Percentiles rank a stretch among this genome's conserved stretches.
These are phyloP conservation scores for Dicentrarchus labrax DNA, from an alignment of 2,113 vertebrate species.

Conservation along the genomic window DNA sequence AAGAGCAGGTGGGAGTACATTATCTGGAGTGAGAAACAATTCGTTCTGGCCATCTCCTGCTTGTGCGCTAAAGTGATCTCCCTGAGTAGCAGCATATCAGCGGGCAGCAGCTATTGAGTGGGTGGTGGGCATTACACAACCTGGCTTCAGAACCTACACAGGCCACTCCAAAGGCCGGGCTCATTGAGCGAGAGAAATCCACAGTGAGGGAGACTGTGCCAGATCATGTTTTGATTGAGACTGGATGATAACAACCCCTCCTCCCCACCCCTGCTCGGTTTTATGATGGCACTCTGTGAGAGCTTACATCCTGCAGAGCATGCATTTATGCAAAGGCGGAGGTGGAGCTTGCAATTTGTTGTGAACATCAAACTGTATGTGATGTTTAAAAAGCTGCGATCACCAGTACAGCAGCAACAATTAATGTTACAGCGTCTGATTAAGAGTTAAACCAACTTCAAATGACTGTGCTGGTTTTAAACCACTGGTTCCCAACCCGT, in stretches of 20 bases:
- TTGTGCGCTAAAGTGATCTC: conserved; percentile 73
- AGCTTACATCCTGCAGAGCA: conserved; percentile 27
- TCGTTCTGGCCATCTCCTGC: conserved; percentile 75
- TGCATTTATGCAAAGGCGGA: conserved; percentile 38
- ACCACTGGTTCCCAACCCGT: background rate
- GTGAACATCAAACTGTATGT: conserved; percentile 21
- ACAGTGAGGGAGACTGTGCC: conserved; percentile 41
- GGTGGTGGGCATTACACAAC: conserved; percentile 80
- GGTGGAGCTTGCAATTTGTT: conserved; percentile 41
- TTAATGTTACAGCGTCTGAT: background rate
- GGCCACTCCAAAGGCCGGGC: conserved; percentile 73
- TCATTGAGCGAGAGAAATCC: conserved; percentile 65
- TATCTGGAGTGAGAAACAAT: conserved; percentile 81
- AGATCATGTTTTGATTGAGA: conserved; percentile 66
- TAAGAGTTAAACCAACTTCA: background rate
- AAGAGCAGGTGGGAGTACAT: conserved; percentile 83
- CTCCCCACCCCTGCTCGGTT: background rate
- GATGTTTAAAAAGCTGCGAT: conserved; percentile 8
- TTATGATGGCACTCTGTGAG: conserved; percentile 26
- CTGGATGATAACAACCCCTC: conserved; percentile 43
- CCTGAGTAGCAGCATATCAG: conserved; percentile 73
- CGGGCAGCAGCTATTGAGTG: conserved; percentile 75
- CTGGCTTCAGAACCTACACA: conserved; percentile 82
- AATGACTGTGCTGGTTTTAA: background rate
- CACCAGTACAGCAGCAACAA: background rate